Conservation (phyloP, 2,113 vertebrate species). For the Tragelaphus buxtoni region DNA sequence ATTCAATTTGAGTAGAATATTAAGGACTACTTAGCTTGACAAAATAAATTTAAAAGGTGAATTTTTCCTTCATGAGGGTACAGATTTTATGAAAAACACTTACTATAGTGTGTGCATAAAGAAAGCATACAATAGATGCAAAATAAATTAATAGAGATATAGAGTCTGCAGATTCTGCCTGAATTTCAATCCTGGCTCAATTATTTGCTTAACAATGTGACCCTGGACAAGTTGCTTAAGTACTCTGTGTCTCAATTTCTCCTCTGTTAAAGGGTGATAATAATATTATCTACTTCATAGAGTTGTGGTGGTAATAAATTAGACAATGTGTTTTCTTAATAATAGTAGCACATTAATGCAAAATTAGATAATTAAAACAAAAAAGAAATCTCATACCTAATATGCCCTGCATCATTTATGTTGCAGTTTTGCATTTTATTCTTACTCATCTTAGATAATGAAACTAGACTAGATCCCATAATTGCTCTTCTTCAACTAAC, state of each 20-base stretch:
- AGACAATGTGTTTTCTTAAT: neutral
- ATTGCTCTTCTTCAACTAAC: conserved; percentile 54
- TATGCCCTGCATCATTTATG: conserved; percentile 14
- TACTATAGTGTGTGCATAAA: neutral
- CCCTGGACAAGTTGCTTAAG: neutral
- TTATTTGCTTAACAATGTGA: neutral
- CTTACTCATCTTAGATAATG: conserved; percentile 48
- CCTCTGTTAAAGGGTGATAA: neutral
- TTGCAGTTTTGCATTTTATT: conserved; percentile 48
- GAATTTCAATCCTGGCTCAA: neutral
- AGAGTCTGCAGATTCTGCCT: neutral
- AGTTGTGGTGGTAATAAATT: neutral
- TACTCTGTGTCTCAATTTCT: neutral
- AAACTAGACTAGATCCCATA: conserved; percentile 33
- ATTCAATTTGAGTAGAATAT: neutral
- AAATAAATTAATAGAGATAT: neutral
- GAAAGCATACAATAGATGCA: neutral
- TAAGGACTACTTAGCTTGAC: neutral
- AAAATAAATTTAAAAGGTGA: neutral
- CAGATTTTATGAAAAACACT: neutral
- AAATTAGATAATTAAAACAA: conserved; percentile 58
- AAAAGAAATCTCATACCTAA: conserved; percentile 19
- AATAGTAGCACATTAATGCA: conserved; percentile 17
- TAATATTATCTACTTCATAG: neutral
- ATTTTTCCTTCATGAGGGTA: neutral